Conservation (phyloP, 2,113 vertebrate genomes). For the Hippotragus niger region DNA sequence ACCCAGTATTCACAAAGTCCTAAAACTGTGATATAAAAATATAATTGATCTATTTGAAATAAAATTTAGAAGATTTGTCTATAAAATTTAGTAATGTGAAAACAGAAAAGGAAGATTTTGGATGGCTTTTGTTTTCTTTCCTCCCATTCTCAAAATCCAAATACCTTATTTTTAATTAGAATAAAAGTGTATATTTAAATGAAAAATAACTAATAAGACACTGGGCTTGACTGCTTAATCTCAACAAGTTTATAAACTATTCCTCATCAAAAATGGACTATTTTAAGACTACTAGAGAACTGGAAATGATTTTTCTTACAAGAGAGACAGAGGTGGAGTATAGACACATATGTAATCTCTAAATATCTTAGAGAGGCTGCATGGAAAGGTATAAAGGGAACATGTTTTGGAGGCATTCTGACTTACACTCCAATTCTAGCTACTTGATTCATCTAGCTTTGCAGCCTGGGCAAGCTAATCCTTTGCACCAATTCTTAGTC, state of each 20-base stretch:
- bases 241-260: slow-evolving; percentile 17
- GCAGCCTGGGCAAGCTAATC: not conserved
- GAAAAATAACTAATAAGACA: not conserved
- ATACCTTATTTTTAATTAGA: not conserved
- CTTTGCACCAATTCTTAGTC: not conserved
- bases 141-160: not conserved
- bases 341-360: not conserved
- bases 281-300: not conserved
- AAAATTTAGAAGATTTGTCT: not conserved
- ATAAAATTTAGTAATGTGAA: not conserved
- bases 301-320: not conserved
- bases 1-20: not conserved
- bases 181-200: slow-evolving; percentile 1
- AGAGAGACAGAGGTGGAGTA: not conserved
- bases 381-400: not conserved
- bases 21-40: slow-evolving; percentile 20
- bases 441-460: not conserved
- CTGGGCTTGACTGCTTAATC: not conserved
- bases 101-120: not conserved
- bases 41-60: not conserved
- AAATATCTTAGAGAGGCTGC: not conserved
- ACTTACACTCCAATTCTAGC: not conserved
- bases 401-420: not conserved
- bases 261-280: not conserved
- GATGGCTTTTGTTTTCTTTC: not conserved